These are phyloP conservation scores for Pterois miles DNA, from an alignment of 2,797 vertebrate species.

Conservation along the genomic window DNA sequence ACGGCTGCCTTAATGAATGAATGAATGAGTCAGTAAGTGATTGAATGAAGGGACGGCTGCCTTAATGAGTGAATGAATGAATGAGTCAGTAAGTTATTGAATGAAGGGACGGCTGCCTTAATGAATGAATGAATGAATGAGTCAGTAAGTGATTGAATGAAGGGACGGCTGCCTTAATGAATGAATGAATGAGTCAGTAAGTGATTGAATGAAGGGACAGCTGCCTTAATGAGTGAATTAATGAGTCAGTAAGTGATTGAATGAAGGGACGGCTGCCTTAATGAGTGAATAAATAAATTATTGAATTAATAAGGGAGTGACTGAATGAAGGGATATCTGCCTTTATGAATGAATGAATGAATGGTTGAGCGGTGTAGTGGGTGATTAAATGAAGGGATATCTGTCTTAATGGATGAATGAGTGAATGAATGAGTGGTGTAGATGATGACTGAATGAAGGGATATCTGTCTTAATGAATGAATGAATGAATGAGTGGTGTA, in stretches of 20 bases:
- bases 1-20: neutral
- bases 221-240: no score
- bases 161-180: no score
- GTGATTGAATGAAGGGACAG: neutral
- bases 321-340: no score
- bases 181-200: no score
- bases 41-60: neutral
- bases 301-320: no score
- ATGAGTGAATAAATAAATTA: neutral
- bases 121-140: neutral
- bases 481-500: neutral
- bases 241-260: neutral
- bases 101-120: neutral
- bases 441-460: neutral
- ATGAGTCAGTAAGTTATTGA: neutral
- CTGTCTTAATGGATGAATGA: no score
- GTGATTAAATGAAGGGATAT: no score
- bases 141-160: neutral
- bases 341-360: no score
- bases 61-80: neutral
- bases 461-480: no score
- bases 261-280: neutral
- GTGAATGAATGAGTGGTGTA: neutral
- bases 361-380: neutral
- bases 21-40: neutral